These are phyloP conservation scores for Conus canariensis DNA, from an alignment of 2,888 invertebrate genomes.

Conservation along the genomic window DNA sequence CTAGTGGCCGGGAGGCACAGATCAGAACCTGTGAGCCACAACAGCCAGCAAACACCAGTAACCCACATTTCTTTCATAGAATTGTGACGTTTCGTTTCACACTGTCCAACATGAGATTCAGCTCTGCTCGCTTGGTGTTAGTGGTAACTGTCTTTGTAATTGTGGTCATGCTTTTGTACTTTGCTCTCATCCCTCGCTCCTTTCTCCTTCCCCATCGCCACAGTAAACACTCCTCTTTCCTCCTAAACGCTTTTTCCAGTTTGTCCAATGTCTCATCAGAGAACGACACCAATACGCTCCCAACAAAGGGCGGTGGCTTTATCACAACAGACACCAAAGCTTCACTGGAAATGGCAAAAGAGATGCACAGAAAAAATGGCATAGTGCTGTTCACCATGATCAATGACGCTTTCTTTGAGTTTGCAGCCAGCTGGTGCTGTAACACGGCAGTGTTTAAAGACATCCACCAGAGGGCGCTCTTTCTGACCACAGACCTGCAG, in stretches of 20 bases:
- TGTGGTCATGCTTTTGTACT: background rate
- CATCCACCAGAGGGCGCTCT: conserved; percentile 59
- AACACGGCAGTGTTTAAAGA: conserved; percentile 60
- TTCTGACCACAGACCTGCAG: conserved; percentile 60
- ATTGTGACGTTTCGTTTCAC: too few relatives aligned
- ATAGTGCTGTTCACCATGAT: conserved; percentile 50
- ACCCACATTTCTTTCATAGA: too few relatives aligned
- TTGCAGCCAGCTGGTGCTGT: conserved; percentile 67
- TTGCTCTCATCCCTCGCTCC: background rate
- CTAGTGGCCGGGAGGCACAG: too few relatives aligned
- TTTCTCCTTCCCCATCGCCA: background rate
- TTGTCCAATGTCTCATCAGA: background rate
- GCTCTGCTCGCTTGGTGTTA: background rate
- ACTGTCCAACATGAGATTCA: background rate
- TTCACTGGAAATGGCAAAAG: background rate
- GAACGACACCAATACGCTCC: background rate
- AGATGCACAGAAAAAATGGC: conserved; percentile 23
- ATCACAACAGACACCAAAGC: conserved; percentile 57
- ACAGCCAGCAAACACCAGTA: too few relatives aligned
- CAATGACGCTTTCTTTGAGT: conserved; percentile 20
- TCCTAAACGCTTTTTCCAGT: background rate
- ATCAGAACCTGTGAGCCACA: too few relatives aligned
- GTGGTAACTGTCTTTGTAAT: background rate
- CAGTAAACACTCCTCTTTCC: background rate
- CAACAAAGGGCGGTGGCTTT: background rate